Evolutionary conservation across 2,888 invertebrate species (phyloP).

Genomic region (Seladonia tumulorum): DNA sequence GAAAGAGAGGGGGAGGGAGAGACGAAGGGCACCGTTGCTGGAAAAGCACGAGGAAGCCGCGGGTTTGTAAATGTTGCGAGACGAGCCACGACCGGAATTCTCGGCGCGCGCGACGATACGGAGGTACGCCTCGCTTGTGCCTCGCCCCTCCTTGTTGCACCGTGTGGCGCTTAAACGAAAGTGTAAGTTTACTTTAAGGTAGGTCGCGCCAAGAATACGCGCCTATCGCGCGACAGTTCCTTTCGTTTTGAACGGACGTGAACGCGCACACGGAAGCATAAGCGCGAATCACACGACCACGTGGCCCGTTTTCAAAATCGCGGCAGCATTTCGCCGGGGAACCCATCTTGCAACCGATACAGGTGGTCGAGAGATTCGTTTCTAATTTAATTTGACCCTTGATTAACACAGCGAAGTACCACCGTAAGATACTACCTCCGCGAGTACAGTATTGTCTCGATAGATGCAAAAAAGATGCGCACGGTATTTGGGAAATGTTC

Average conservation of each 20-base stretch:
- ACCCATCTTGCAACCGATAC: not conserved
- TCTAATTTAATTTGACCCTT: no score
- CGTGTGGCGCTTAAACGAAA: constrained; percentile 67
- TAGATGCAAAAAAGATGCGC: no score
- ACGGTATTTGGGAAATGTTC: no score
- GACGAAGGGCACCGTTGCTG: not conserved
- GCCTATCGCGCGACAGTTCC: constrained; percentile 53
- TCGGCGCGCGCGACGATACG: constrained; percentile 42
- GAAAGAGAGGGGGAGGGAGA: not conserved
- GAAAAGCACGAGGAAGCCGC: constrained; percentile 28
- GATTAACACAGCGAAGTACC: no score
- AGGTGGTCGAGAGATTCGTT: not conserved
- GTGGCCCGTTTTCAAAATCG: not conserved
- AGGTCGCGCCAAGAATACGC: constrained; percentile 66
- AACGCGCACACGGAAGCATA: not conserved
- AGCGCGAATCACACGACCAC: not conserved
- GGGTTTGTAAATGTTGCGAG: constrained; percentile 21
- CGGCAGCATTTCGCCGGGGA: not conserved
- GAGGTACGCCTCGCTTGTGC: constrained; percentile 39
- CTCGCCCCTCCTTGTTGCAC: constrained; percentile 55
- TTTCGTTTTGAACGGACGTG: constrained; percentile 7
- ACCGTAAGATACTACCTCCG: no score
- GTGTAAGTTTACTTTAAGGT: constrained; percentile 70
- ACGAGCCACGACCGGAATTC: constrained; percentile 45
- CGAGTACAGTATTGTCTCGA: no score